Base-by-base conservation (phyloP, 2,797 vertebrate genomes). In the Sarcophilus harrisii region DNA sequence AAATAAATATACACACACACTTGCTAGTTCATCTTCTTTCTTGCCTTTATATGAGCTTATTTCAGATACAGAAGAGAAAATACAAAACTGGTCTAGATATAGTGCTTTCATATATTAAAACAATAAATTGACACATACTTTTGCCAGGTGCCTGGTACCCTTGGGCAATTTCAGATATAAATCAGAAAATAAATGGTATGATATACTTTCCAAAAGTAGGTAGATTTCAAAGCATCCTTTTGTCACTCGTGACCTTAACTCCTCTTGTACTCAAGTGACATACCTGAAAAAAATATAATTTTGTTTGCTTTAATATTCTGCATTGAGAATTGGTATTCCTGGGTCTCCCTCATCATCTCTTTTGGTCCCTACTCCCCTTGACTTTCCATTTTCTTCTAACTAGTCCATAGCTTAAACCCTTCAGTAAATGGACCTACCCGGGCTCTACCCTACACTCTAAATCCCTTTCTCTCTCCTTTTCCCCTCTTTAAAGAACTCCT, bases 131-230 rank as follows among this genome's bases (percentile, higher is more conserved):
- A 12, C 73, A 92, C 87, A 93, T 58, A 38, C 4, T 10, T 91
- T 30, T 49, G 45, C 29, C 29, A 92, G 11, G 4, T 29, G 0
- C 52, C 58, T 96, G 57, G 54, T 91, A 58, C 18, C 52, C 38
- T 94, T 54, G 92, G 30, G 54, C 29, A 11, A 92, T 96, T 94
- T 95, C 27, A 92, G 93, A 59, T 90, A 73, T 32, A 57, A 21
- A 60, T 90, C 66, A 91, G 32, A 57, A 66, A 91, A 62, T 92
- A 87, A 91, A 38, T 14, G 57, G 18, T 38, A 21, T 13, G 49
- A 73, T 13, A 4, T 30, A 57, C 45, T 81, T 94, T 91, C 28
- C 49, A 49, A 92, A 87, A 8, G 30, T 30, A 90, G 30, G 49
- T 3, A n/a, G n/a, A 91, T 95, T 90, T 94, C 29, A 57, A 90